Evolutionary conservation across 2,113 vertebrate species (phyloP).

Genomic region (Ranitomeya imitator): DNA sequence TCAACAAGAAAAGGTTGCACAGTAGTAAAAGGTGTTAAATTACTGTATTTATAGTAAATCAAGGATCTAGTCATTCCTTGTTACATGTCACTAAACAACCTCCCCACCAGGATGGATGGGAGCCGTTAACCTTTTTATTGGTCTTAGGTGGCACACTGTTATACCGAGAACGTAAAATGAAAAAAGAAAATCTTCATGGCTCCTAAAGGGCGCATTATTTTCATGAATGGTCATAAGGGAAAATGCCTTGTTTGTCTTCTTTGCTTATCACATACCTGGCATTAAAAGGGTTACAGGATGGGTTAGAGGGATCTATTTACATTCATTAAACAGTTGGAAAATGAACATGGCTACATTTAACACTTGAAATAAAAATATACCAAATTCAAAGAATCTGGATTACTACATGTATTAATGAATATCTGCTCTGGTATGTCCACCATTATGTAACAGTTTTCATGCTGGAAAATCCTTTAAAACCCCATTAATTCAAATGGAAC

Average conservation of each 20-base stretch:
- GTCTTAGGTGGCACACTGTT: conserved; percentile 50
- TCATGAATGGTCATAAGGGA: conserved; percentile 11
- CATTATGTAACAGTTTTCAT: too few species aligned
- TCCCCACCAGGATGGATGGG: conserved; percentile 52
- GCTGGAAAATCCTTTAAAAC: too few species aligned
- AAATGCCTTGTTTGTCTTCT: background rate
- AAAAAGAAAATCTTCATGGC: conserved; percentile 6
- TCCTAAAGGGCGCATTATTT: conserved; percentile 22
- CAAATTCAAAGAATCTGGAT: background rate
- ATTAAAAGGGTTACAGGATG: background rate
- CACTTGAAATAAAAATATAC: background rate
- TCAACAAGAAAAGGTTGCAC: conserved; percentile 62
- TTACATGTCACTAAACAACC: conserved; percentile 49
- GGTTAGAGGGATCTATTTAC: background rate
- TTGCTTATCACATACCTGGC: background rate
- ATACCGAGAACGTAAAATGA: conserved; percentile 24
- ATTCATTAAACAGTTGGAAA: background rate
- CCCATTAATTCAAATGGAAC: too few species aligned
- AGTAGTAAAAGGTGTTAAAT: conserved; percentile 54
- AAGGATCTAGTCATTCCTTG: conserved; percentile 52
- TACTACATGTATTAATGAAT: background rate
- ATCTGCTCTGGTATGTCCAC: background rate
- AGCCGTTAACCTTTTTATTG: conserved; percentile 56
- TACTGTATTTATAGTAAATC: conserved; percentile 58
- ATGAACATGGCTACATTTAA: background rate